A percentile compares a stretch with the other conserved stretches of the same genome.
Evolutionary conservation across 2,797 vertebrate genomes (phyloP).

Genomic region (Chrysocyon brachyurus): DNA sequence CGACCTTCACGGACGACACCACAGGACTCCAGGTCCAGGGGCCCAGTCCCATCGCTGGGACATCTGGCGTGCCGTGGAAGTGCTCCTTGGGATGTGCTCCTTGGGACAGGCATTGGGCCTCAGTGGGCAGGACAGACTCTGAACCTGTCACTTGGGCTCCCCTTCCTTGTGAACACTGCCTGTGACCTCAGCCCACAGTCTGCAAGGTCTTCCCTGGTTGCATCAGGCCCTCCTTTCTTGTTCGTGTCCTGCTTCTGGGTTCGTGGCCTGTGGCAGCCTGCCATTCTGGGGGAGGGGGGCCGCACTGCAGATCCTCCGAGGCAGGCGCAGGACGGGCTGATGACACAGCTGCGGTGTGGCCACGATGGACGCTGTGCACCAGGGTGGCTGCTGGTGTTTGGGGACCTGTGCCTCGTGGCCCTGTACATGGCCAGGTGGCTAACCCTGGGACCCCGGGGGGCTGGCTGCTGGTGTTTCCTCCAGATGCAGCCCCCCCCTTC

Average conservation of each 20-base stretch:
- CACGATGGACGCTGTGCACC: neutral
- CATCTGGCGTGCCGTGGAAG: rapidly evolving
- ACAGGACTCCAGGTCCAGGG: neutral
- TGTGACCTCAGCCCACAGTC: neutral
- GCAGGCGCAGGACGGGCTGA: neutral
- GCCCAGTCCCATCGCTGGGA: neutral
- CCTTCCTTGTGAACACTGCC: neutral
- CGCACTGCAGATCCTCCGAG: rapidly evolving
- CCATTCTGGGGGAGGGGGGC: neutral
- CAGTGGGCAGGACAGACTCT: neutral
- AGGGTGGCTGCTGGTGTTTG: neutral
- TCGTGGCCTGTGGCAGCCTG: neutral
- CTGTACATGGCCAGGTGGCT: neutral
- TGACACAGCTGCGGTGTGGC: neutral
- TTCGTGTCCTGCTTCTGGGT: neutral
- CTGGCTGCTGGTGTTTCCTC: neutral
- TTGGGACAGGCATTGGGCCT: neutral
- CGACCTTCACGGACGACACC: neutral
- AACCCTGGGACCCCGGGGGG: neutral
- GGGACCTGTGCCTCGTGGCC: too few species aligned
- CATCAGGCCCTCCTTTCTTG: neutral
- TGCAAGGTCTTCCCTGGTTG: neutral
- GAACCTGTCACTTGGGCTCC: neutral
- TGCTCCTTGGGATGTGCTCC: neutral
- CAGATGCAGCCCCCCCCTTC: neutral